phyloP scores from a whole-genome alignment of 92 coral and sea anemone genomes.

The Montipora capitata region DNA sequence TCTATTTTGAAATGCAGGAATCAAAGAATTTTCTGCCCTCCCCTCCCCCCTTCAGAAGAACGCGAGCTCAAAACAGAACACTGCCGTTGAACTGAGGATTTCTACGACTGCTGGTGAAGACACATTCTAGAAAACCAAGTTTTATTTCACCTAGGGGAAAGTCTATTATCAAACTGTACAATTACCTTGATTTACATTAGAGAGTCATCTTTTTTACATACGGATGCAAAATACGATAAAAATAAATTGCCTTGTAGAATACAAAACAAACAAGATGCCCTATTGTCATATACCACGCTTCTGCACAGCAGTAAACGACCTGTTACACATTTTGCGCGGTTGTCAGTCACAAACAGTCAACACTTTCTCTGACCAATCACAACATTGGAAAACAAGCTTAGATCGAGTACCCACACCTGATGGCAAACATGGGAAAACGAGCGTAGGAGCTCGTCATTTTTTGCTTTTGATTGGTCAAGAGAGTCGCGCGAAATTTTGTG shows the following conservation, averaged over 20 bases:
- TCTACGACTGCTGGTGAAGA: neutral
- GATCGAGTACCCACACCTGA: too few relatives aligned
- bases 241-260: conserved; percentile 21
- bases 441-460: too few relatives aligned
- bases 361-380: too few relatives aligned
- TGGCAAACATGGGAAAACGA: too few relatives aligned
- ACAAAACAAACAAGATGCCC: conserved; percentile 16
- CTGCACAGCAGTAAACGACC: conserved; percentile 31
- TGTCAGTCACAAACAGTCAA: too few relatives aligned
- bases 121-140: conserved; percentile 5
- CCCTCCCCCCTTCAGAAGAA: too few relatives aligned
- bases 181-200: conserved; percentile 1
- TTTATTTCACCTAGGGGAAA: conserved; percentile 15
- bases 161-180: conserved; percentile 21
- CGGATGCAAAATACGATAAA: conserved; percentile 41
- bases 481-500: too few relatives aligned
- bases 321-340: neutral
- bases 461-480: too few relatives aligned
- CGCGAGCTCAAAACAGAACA: too few relatives aligned
- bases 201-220: conserved; percentile 10
- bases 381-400: too few relatives aligned
- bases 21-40: too few relatives aligned
- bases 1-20: too few relatives aligned
- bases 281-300: neutral
- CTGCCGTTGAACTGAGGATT: neutral